Evolutionary conservation across 2,888 invertebrate genomes (phyloP).

Genomic region (Elmis aenea): DNA sequence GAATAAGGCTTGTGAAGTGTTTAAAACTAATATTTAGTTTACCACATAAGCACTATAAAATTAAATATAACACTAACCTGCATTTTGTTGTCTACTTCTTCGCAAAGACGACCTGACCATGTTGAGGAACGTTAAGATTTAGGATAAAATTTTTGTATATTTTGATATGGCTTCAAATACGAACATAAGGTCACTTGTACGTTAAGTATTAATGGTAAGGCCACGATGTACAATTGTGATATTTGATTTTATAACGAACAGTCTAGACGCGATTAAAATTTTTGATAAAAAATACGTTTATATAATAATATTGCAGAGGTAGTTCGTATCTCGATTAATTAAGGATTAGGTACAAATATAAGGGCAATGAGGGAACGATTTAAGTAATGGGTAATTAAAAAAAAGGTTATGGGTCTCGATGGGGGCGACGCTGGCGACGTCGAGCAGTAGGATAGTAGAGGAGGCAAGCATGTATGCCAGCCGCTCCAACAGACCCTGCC

Average conservation of each 20-base stretch:
- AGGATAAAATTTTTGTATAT: constrained; percentile 24
- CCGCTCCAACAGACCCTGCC: constrained; percentile 38
- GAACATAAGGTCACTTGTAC: constrained; percentile 36
- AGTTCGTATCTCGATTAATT: constrained; percentile 21
- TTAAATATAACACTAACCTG: no score
- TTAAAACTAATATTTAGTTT: no score
- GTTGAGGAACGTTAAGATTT: constrained; percentile 18
- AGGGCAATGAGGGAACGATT: constrained; percentile 9
- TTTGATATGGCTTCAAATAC: constrained; percentile 29
- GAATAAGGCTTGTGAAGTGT: no score
- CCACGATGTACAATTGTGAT: constrained; percentile 4
- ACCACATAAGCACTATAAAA: no score
- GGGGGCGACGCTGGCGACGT: constrained; percentile 51
- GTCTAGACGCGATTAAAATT: constrained; percentile 23
- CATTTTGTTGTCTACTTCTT: constrained; percentile 37
- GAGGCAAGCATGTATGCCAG: constrained; percentile 41
- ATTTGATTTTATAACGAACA: no score
- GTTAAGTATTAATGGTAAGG: constrained; percentile 16
- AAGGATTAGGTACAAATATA: constrained; percentile 16
- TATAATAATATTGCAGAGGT: constrained; percentile 36
- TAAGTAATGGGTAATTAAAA: constrained; percentile 26
- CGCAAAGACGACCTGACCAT: constrained; percentile 43
- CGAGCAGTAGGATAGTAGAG: constrained; percentile 49
- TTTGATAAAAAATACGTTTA: no score
- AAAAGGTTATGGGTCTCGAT: constrained; percentile 48